These are phyloP conservation scores for Abramis brama DNA, from an alignment of 2,113 vertebrate species.

Conservation along the genomic window DNA sequence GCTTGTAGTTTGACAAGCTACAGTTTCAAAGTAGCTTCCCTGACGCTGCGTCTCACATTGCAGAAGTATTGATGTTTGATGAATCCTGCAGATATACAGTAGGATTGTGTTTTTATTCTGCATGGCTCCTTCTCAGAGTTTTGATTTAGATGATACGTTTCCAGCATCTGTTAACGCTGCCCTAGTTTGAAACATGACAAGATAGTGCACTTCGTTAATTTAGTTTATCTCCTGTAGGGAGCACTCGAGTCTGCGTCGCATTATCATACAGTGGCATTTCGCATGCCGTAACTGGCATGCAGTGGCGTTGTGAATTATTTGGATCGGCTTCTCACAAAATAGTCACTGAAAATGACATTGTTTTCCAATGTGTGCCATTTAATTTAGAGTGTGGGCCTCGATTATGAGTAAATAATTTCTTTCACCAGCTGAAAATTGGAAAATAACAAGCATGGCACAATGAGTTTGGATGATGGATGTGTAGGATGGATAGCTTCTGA, in stretches of 20 bases:
- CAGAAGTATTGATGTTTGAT: slow-evolving; percentile 7
- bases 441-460: slow-evolving; percentile 62
- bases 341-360: slow-evolving; percentile 45
- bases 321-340: slow-evolving; percentile 32
- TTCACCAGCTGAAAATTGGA: slow-evolving; percentile 60
- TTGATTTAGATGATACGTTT: not conserved
- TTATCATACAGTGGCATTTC: slow-evolving; percentile 45
- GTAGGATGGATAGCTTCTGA: slow-evolving; percentile 55
- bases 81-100: not conserved
- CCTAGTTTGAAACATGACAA: slow-evolving; percentile 14
- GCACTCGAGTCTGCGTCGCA: slow-evolving; percentile 15
- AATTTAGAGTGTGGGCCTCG: slow-evolving; percentile 49
- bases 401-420: slow-evolving; percentile 64
- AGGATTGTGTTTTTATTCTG: not conserved
- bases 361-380: slow-evolving; percentile 47
- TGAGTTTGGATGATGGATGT: slow-evolving; percentile 60
- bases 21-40: not conserved
- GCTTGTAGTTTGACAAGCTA: not conserved
- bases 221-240: slow-evolving; percentile 31
- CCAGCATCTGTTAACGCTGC: slow-evolving; percentile 8
- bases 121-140: not conserved
- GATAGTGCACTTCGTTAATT: slow-evolving; percentile 38
- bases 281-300: slow-evolving; percentile 7
- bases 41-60: not conserved
- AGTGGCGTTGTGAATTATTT: slow-evolving; percentile 37